Percentiles rank a stretch among this genome's conserved stretches.
These are phyloP conservation scores for Pelmatolapia mariae DNA, from an alignment of 2,113 vertebrate species.

Conservation along the genomic window DNA sequence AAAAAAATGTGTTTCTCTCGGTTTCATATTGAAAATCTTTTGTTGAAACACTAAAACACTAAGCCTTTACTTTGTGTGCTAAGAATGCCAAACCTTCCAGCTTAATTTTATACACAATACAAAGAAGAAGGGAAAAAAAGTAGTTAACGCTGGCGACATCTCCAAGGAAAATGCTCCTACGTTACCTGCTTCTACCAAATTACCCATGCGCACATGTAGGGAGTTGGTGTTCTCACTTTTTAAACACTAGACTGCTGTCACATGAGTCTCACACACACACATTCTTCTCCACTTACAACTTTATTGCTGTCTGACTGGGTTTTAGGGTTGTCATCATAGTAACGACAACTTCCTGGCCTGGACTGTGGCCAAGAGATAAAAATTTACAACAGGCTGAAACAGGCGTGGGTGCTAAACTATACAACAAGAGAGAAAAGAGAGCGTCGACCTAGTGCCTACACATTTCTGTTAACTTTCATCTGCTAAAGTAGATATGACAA, in stretches of 20 bases:
- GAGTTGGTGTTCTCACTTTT: neutral
- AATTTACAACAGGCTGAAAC: neutral
- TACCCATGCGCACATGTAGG: neutral
- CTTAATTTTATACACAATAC: neutral
- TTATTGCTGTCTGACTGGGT: constrained; percentile 12
- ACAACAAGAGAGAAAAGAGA: neutral
- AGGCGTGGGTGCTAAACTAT: neutral
- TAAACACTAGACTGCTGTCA: neutral
- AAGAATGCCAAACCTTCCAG: neutral
- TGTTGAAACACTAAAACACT: neutral
- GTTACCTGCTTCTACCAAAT: neutral
- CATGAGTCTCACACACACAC: neutral
- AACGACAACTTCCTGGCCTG: constrained; percentile 25
- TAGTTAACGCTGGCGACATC: neutral
- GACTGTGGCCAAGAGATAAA: neutral
- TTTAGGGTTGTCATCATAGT: constrained; percentile 18
- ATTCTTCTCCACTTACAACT: neutral
- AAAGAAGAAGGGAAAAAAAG: neutral
- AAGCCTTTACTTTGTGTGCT: neutral
- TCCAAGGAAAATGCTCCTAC: neutral
- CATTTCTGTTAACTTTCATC: neutral
- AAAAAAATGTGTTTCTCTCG: neutral
- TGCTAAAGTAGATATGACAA: neutral
- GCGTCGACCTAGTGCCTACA: neutral
- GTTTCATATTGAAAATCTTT: neutral